phyloP scores from a whole-genome alignment of 2,888 invertebrate species.

The Oligia strigilis region DNA sequence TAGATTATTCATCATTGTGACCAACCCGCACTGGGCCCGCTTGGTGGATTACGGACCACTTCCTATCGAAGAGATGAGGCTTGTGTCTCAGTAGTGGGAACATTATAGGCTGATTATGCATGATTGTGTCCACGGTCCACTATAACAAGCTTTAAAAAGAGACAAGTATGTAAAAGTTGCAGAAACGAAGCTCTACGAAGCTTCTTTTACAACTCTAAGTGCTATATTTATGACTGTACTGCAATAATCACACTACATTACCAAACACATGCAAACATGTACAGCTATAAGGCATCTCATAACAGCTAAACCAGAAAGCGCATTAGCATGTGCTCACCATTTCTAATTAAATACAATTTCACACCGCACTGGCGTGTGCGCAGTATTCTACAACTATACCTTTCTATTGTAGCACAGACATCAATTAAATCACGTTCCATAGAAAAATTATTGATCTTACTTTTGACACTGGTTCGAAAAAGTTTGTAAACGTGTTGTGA shows the following conservation, averaged over 20 bases:
- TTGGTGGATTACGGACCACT: too few species aligned
- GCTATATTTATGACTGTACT: background rate
- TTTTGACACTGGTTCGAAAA: conserved; percentile 44
- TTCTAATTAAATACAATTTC: conserved; percentile 65
- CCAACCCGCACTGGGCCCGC: too few species aligned
- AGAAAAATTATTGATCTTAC: conserved; percentile 18
- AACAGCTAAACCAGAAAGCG: conserved; percentile 63
- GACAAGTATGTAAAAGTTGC: background rate
- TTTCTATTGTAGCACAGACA: conserved; percentile 40
- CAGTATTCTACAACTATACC: conserved; percentile 20
- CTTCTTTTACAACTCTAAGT: background rate
- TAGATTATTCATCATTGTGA: background rate
- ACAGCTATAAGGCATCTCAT: conserved; percentile 40
- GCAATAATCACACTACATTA: conserved; percentile 44
- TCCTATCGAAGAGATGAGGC: too few species aligned
- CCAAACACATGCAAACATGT: conserved; percentile 16
- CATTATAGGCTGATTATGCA: too few species aligned
- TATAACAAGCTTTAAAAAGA: too few species aligned
- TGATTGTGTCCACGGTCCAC: too few species aligned
- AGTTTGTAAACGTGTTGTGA: conserved; percentile 15
- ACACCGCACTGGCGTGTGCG: conserved; percentile 40
- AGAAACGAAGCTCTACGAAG: background rate
- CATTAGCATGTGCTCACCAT: conserved; percentile 60
- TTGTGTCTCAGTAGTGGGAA: too few species aligned
- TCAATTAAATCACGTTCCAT: conserved; percentile 45